Evolutionary conservation across 2,797 vertebrate species (phyloP).

Genomic region (Hyperoplus lanceolatus): DNA sequence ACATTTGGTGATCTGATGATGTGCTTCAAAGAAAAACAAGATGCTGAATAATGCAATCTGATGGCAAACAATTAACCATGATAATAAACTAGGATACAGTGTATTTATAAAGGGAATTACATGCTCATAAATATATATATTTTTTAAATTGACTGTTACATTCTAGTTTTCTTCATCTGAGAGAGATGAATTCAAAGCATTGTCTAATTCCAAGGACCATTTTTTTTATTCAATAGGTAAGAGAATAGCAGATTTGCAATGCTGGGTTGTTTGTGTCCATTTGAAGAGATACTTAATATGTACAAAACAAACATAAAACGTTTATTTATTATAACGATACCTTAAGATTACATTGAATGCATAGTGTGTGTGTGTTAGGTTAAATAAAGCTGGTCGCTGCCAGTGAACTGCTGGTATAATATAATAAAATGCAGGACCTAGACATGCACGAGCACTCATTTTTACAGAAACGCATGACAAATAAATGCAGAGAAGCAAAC

Average conservation of each 20-base stretch:
- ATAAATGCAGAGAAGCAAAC: slow-evolving; percentile 17
- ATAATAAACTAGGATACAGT: slow-evolving; percentile 38
- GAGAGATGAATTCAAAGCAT: slow-evolving; percentile 1
- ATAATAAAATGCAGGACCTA: slow-evolving; percentile 45
- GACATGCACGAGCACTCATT: background rate
- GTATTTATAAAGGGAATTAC: slow-evolving; percentile 10
- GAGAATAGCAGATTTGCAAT: slow-evolving; percentile 7
- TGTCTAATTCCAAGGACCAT: background rate
- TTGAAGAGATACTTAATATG: background rate
- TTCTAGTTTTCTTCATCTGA: background rate
- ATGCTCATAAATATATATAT: background rate
- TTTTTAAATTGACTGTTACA: background rate
- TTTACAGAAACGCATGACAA: slow-evolving; percentile 12
- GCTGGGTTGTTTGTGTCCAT: slow-evolving; percentile 12
- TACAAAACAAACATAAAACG: background rate
- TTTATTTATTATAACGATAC: background rate
- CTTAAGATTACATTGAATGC: slow-evolving; percentile 16
- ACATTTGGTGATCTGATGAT: slow-evolving; percentile 66
- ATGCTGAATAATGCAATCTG: slow-evolving; percentile 47
- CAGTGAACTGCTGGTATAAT: slow-evolving; percentile 48
- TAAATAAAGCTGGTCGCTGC: slow-evolving; percentile 46
- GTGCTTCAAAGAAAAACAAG: slow-evolving; percentile 59
- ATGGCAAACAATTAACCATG: slow-evolving; percentile 47
- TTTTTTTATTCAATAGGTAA: background rate
- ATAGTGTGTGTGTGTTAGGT: slow-evolving; percentile 25